Evolutionary conservation across 1,140 invertebrate species (phyloP), one percentile per base, ranked within the genome.

Genomic region (Bombus terrestris): DNA sequence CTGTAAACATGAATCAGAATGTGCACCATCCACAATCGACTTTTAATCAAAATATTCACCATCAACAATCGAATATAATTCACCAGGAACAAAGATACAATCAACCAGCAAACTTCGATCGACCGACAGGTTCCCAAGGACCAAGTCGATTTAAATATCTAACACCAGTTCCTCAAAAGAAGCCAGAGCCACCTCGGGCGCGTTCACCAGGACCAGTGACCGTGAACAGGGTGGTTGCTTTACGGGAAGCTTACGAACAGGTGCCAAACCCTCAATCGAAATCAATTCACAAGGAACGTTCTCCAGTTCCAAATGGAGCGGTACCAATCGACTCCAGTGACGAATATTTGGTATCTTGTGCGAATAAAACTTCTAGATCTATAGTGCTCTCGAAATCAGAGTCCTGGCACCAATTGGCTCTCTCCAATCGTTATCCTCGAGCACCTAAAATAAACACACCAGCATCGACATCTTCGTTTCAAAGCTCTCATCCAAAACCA

Each of bases 381-480:
- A 94, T 93, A 47, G 95, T 96, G 1, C 92, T 98, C n/a, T 97
- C 96, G 59, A 97, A 97, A 92, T 97, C 97, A 4, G 97, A 97
- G 93, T 98, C 97, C 1, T 98, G 97, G 97, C 97, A 98, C 91
- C 97, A 98, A 87, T 68, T 95, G 8, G 94, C 94, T 0, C 25
- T 95, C 18, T 92, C 95, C 2, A 78, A 72, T 92, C 18, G 91
- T 92, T 72, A 92, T 93, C 68, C 92, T 91, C 83, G 91, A 93
- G 53, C 86, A 22, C 37, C 37, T 5, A 68, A 25, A 15, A 39
- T 43, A 3, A 84, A 47, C 57, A n/a, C 37, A 2, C 18, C 83
- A 35, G 8, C 28, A 3, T 15, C 57, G 0, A 10, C 78, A n/a
- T 35, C 64, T 22, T n/a, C 74, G 8, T 39, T 84, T 83, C 37